Evolutionary conservation across 2,113 vertebrate genomes (phyloP).

Genomic region (Cyanocitta stelleri): DNA sequence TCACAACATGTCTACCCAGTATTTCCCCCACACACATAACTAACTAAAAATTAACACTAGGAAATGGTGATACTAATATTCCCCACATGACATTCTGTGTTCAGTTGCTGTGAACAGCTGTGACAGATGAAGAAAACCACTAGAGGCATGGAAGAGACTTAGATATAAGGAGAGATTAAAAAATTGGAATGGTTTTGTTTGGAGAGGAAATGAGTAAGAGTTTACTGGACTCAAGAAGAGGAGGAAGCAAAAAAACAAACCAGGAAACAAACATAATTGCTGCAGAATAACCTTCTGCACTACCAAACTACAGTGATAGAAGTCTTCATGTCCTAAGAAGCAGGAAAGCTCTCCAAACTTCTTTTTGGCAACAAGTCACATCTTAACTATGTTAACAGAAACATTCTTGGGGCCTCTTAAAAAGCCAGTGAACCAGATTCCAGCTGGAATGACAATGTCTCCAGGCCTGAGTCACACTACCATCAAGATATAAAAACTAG

Average conservation of each 20-base stretch:
- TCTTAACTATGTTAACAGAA: background rate
- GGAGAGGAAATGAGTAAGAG: slow-evolving; percentile 18
- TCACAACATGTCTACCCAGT: background rate
- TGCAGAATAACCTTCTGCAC: background rate
- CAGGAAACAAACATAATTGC: background rate
- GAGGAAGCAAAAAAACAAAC: background rate
- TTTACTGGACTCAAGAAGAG: background rate
- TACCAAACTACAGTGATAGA: background rate
- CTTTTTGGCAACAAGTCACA: background rate
- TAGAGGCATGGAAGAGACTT: background rate
- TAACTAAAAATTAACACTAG: background rate
- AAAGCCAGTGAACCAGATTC: background rate
- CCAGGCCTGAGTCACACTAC: background rate
- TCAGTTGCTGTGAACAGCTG: background rate
- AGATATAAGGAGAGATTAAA: background rate
- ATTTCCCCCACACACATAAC: background rate
- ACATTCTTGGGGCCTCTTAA: background rate
- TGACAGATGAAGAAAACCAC: background rate
- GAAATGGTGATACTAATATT: background rate
- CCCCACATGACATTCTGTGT: background rate
- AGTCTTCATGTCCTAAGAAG: background rate
- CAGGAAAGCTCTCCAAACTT: background rate
- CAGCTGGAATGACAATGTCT: background rate
- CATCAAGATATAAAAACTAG: background rate
- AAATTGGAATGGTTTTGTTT: background rate